Evolutionary conservation across 2,888 invertebrate species (phyloP), one percentile per base, ranked within the genome.

Genomic region (Helobdella robusta): DNA sequence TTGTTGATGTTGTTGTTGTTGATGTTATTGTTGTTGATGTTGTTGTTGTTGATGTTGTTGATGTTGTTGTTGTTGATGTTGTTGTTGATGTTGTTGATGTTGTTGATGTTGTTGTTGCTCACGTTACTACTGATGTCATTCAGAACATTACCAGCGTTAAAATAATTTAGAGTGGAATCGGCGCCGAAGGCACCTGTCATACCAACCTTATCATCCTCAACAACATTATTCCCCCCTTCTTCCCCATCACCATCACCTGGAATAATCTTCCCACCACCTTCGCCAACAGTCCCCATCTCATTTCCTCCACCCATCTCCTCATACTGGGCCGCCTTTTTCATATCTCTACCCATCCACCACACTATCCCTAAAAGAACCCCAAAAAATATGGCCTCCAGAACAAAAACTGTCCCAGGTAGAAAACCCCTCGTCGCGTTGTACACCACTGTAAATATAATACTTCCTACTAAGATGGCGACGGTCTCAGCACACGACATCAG

Each of bases 401-500:
- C 65, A 69, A 75, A 78, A 0, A 75, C 72, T 23, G 75, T 72
- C 0, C 78, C 78, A 0, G 77, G 73, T 64, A 74, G 76, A 34
- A 75, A 68, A 32, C 70, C 64, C 0, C 74, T 72, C 0, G 77
- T 76, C 11, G 74, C 73, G 32, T 73, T 72, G 69, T 78, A 79
- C 28, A 78, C 66, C 62, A 71, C 73, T 4, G 73, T 74, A 67
- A 78, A 77, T 28, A 76, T 71, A 1, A 77, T 69, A 1, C 74
- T 72, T 0, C 78, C 78, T 5, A 77, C 56, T 2, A 78, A 69
- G 63, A 75, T 76, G 2, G 77, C 73, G 0, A 74, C 71, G 0
- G 78, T 76, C 68, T 78, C 78, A 0, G 74, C 75, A 60, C 75
- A 74, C 6, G 77, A 74, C 1, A 77, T 69, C 18, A 78, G 67